Percentiles rank a stretch among this genome's conserved stretches.
Evolutionary conservation across 2,113 vertebrate species (phyloP).

Genomic region (Apodemus sylvaticus): DNA sequence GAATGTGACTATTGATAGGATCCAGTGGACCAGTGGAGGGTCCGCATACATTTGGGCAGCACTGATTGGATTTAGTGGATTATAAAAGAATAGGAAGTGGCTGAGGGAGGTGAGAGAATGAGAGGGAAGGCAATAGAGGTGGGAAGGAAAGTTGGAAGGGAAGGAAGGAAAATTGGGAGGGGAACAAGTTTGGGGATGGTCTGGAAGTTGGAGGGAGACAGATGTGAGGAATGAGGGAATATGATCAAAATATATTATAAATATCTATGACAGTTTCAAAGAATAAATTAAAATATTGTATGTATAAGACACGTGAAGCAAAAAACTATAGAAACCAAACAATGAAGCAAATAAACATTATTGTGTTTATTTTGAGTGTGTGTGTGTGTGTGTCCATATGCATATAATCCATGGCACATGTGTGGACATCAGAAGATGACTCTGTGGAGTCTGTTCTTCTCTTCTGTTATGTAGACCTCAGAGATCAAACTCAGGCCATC

Average conservation of each 20-base stretch:
- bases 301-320: background rate
- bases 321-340: conserved; percentile 14
- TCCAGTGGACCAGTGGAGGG: background rate
- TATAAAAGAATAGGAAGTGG: background rate
- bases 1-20: background rate
- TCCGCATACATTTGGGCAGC: background rate
- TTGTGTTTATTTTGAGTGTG: background rate
- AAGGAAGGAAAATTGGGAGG: background rate
- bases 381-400: background rate
- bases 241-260: background rate
- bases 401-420: background rate
- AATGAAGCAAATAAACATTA: background rate
- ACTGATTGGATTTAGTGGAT: background rate
- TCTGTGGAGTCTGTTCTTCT: background rate
- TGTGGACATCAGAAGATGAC: background rate
- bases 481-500: background rate
- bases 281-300: background rate
- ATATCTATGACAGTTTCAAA: background rate
- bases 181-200: background rate
- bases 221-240: background rate
- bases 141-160: background rate
- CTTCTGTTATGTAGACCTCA: background rate
- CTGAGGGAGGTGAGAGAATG: background rate
- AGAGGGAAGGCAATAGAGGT: background rate
- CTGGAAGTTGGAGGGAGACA: background rate